Evolutionary conservation across 2,888 invertebrate species (phyloP).

Genomic region (Cantharis nigra): DNA sequence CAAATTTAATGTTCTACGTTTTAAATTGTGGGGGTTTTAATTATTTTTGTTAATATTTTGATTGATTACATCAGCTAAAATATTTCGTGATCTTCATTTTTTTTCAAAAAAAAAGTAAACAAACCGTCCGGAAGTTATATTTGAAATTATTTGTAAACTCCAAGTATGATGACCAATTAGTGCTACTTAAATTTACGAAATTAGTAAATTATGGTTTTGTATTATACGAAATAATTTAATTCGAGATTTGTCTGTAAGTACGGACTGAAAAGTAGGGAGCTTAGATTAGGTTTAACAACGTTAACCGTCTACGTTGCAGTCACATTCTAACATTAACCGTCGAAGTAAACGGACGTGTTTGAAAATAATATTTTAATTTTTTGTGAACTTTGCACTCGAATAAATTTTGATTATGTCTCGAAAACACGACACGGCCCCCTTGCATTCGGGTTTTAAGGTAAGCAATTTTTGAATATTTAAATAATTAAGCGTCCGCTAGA

Average conservation of each 20-base stretch:
- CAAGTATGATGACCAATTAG: background rate
- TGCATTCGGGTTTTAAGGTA: slow-evolving; percentile 48
- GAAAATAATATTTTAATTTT: slow-evolving; percentile 11
- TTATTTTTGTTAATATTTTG: background rate
- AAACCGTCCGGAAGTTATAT: background rate
- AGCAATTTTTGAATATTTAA: slow-evolving; percentile 16
- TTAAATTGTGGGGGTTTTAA: background rate
- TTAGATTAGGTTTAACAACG: slow-evolving; percentile 6
- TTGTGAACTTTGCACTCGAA: slow-evolving; percentile 24
- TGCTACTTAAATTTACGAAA: background rate
- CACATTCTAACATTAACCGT: slow-evolving; percentile 26
- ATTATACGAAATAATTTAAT: background rate
- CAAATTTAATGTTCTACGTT: background rate
- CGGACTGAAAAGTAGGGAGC: slow-evolving; percentile 9
- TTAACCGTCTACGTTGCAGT: slow-evolving; percentile 14
- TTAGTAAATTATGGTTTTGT: background rate
- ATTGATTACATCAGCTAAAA: background rate
- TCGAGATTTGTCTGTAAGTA: background rate
- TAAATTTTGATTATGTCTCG: slow-evolving; percentile 38
- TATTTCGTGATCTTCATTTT: background rate
- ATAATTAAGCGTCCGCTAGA: background rate
- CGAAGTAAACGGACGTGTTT: slow-evolving; percentile 17
- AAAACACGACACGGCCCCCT: slow-evolving; percentile 41
- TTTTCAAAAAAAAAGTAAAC: background rate
- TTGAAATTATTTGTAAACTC: background rate